These are phyloP conservation scores for Athalia cordata DNA, from an alignment of 2,888 invertebrate species.

Conservation along the genomic window DNA sequence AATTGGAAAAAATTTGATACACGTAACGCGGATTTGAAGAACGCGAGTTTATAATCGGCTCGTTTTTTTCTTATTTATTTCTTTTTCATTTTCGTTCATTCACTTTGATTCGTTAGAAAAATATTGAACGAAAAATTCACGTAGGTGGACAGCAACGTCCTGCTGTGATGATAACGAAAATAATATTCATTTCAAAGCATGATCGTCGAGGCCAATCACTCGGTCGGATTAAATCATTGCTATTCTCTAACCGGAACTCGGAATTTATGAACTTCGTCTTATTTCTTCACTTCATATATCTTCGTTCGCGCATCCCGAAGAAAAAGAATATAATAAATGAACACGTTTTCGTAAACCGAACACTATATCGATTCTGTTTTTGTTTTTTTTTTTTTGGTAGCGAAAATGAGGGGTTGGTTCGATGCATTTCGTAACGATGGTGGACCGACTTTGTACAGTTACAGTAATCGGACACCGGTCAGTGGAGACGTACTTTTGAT, in stretches of 20 bases:
- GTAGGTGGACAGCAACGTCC: not conserved
- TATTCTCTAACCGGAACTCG: constrained; percentile 3
- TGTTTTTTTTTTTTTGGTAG: constrained; percentile 48
- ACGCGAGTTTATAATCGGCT: no score
- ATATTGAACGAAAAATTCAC: no score
- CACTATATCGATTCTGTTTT: not conserved
- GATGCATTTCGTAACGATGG: constrained; percentile 98
- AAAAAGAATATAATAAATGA: no score
- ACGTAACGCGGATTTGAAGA: no score
- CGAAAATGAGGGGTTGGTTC: constrained; percentile 95
- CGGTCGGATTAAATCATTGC: not conserved
- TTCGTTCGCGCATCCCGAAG: no score
- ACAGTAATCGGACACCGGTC: constrained; percentile 95
- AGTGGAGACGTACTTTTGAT: constrained; percentile 94
- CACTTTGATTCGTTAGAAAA: not conserved
- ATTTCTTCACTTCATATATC: not conserved
- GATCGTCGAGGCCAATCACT: not conserved
- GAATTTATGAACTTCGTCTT: not conserved
- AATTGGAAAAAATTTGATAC: no score
- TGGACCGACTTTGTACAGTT: constrained; percentile 96
- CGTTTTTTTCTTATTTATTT: not conserved
- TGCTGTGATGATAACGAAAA: not conserved
- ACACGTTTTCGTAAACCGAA: no score
- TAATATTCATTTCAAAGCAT: not conserved
- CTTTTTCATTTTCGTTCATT: not conserved